Evolutionary conservation across 1,140 invertebrate genomes (phyloP).

Genomic region (Ruditapes philippinarum): DNA sequence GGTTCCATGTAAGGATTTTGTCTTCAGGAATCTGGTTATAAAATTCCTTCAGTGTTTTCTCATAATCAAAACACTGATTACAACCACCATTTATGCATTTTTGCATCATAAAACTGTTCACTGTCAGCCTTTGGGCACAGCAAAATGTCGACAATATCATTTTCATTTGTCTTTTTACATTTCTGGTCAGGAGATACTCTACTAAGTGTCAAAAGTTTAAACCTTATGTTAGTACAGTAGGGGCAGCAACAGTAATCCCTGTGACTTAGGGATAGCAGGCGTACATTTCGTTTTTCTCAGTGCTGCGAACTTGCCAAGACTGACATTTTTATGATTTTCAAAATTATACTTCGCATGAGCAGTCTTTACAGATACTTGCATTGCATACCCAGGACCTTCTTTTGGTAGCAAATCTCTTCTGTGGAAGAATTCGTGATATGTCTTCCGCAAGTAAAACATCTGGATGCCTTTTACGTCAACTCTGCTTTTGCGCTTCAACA

Average conservation of each 20-base stretch:
- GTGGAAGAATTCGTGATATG: constrained; percentile 34
- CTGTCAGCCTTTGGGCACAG: constrained; percentile 58
- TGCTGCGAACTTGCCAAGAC: constrained; percentile 49
- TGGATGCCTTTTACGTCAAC: constrained; percentile 16
- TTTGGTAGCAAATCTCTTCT: constrained; percentile 60
- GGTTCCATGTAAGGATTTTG: constrained; percentile 52
- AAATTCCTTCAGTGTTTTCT: constrained; percentile 23
- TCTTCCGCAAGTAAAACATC: constrained; percentile 23
- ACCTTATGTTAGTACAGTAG: constrained; percentile 40
- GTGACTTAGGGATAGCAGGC: neutral
- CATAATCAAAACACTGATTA: constrained; percentile 1
- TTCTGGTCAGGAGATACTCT: neutral
- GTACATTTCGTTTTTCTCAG: constrained; percentile 37
- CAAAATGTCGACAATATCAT: constrained; percentile 50
- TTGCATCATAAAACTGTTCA: neutral
- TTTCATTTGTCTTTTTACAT: constrained; percentile 43
- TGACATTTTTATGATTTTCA: constrained; percentile 33
- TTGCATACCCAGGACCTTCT: constrained; percentile 34
- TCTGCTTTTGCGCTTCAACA: neutral
- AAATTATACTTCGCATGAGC: constrained; percentile 24
- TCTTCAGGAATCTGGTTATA: constrained; percentile 52
- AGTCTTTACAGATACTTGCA: constrained; percentile 54
- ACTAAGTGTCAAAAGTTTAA: constrained; percentile 13
- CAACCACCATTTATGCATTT: constrained; percentile 35
- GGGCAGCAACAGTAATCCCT: constrained; percentile 15